phyloP scores from a whole-genome alignment of 2,888 invertebrate genomes.

The Agrilus mali region DNA sequence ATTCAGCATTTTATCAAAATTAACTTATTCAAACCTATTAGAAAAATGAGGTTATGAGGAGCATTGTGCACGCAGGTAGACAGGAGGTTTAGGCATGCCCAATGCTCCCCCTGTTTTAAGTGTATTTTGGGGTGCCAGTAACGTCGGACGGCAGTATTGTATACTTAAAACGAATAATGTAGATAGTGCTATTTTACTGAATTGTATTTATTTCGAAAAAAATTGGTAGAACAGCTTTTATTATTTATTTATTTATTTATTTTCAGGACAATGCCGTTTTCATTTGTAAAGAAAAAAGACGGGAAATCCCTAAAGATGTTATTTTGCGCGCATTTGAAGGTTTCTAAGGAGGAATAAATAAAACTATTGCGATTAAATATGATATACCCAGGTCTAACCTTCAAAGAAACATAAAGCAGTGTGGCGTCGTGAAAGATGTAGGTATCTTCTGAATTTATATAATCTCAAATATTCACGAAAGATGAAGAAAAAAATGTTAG shows the following conservation, averaged over 20 bases:
- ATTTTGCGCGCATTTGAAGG: constrained; percentile 2
- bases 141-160: too few relatives aligned
- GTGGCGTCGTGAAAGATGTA: constrained; percentile 7
- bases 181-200: too few relatives aligned
- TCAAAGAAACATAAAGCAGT: constrained; percentile 2
- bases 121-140: too few relatives aligned
- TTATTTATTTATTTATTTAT: not conserved
- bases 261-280: constrained; percentile 3
- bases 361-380: constrained; percentile 4
- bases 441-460: constrained; percentile 8
- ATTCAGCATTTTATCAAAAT: too few relatives aligned
- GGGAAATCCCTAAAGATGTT: constrained; percentile 1
- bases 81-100: too few relatives aligned
- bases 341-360: constrained; percentile 2
- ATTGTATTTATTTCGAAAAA: too few relatives aligned
- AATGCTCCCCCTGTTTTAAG: too few relatives aligned
- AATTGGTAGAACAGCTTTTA: not conserved
- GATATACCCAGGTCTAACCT: constrained; percentile 3
- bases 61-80: too few relatives aligned
- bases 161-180: too few relatives aligned
- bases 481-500: constrained; percentile 10
- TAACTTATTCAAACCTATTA: too few relatives aligned
- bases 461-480: constrained; percentile 10
- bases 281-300: constrained; percentile 1
- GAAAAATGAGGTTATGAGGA: too few relatives aligned